Evolutionary conservation across 2,113 vertebrate species (phyloP), one percentile per base, ranked within the genome.

Genomic region (Cairina moschata): DNA sequence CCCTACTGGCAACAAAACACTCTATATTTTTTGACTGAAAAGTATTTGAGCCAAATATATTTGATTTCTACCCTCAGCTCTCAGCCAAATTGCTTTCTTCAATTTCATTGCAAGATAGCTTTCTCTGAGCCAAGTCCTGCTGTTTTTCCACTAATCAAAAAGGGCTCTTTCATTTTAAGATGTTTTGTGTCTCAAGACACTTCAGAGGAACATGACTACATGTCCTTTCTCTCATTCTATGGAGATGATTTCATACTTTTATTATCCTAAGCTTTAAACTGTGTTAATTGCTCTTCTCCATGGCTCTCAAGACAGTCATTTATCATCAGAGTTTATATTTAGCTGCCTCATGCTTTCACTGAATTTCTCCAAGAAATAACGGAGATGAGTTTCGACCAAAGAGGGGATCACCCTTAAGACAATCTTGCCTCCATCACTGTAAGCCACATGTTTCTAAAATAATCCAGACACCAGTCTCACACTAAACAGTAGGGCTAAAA

Each of bases 331-430:
- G 25, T 42, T 67, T 50, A 22, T 23, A 13, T 11, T 11, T 67
- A 32, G 2, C 32, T 80, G 15, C 40, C 36, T 55, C 34, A 11
- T 32, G 28, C n/a, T 69, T 67, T 72, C 52, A 63, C 14, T 6
- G 31, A 13, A 9, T 42, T 67, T 68, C 69, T 90, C 67, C 48
- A 62, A 88, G 29, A 88, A 75, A 66, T 29, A 6, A 18, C 11
- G 28, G 26, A 58, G n/a, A 44, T 8, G 34, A 59, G 17, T 6
- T 13, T 2, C 73, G 56, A 62, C 20, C 46, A 36, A 50, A 46
- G 50, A 65, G 25, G 16, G 5, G 17, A 38, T 42, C 5, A 3
- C 0, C 0, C 5, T 44, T 20, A 83, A 75, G 58, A 17, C 18
- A 40, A 34, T 21, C 9, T 75, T 83, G 54, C 8, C 29, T 52